phyloP scores from a whole-genome alignment of 2,888 invertebrate genomes.

The Drosophila falleni region DNA sequence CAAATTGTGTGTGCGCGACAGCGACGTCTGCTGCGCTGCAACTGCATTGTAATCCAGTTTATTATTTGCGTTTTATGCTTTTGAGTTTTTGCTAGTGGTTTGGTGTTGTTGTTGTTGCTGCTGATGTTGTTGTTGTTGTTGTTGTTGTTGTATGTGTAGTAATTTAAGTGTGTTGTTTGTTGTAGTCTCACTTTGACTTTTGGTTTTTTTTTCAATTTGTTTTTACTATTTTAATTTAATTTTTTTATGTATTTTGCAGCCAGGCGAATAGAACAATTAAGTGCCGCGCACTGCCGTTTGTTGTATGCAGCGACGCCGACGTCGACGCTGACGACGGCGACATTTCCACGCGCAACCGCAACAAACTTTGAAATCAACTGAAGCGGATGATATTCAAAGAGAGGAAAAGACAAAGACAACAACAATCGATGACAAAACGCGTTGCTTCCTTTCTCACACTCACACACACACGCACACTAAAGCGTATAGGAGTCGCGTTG shows the following conservation, averaged over 20 bases:
- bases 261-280: constrained; percentile 73
- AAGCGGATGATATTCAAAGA: constrained; percentile 20
- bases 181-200: constrained; percentile 52
- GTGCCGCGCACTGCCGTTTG: constrained; percentile 58
- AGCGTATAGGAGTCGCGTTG: constrained; percentile 20
- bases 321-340: constrained; percentile 62
- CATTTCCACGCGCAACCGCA: constrained; percentile 68
- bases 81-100: constrained; percentile 41
- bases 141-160: constrained; percentile 31
- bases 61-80: constrained; percentile 61
- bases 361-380: constrained; percentile 48
- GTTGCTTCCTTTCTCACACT: constrained; percentile 52
- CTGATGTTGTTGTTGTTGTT: constrained; percentile 21
- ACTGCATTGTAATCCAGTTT: constrained; percentile 78
- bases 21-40: constrained; percentile 79
- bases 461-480: constrained; percentile 22
- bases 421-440: constrained; percentile 29
- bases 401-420: constrained; percentile 31
- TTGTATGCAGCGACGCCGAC: constrained; percentile 71
- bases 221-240: constrained; percentile 22
- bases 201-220: constrained; percentile 31
- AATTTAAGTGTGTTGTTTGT: constrained; percentile 41
- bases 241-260: constrained; percentile 78
- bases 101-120: constrained; percentile 8
- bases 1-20: constrained; percentile 74